Percentiles rank a stretch among this genome's conserved stretches.
Conservation (phyloP, 2,888 invertebrate genomes). For the Sacculina carcini region DNA sequence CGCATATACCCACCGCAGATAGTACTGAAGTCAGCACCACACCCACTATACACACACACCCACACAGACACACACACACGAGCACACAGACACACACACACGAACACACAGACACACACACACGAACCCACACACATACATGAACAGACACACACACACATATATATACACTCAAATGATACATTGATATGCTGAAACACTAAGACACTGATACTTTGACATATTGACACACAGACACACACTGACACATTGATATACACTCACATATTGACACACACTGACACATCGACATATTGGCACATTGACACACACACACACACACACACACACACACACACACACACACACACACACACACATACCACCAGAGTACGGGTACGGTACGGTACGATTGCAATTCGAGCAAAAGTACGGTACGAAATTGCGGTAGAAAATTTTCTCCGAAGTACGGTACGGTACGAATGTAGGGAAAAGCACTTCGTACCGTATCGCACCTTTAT, state of each 20-base stretch:
- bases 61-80: too few species aligned
- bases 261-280: background rate
- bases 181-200: background rate
- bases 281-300: background rate
- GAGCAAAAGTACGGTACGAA: too few species aligned
- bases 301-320: background rate
- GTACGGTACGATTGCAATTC: too few species aligned
- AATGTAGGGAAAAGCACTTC: too few species aligned
- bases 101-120: too few species aligned
- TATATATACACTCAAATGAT: background rate
- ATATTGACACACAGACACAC: background rate
- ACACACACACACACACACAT: background rate
- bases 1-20: conserved; percentile 87
- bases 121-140: conserved; percentile 78
- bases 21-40: conserved; percentile 74
- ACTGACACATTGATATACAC: background rate
- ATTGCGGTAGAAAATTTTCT: too few species aligned
- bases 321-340: background rate
- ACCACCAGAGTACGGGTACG: too few species aligned
- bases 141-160: too few species aligned
- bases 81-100: too few species aligned
- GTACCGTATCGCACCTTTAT: too few species aligned
- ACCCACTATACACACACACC: conserved; percentile 74
- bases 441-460: too few species aligned
- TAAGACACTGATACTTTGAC: background rate